Evolutionary conservation across 53 echinoderm and acorn worm species (phyloP).

Genomic region (Holothuria leucospilota): DNA sequence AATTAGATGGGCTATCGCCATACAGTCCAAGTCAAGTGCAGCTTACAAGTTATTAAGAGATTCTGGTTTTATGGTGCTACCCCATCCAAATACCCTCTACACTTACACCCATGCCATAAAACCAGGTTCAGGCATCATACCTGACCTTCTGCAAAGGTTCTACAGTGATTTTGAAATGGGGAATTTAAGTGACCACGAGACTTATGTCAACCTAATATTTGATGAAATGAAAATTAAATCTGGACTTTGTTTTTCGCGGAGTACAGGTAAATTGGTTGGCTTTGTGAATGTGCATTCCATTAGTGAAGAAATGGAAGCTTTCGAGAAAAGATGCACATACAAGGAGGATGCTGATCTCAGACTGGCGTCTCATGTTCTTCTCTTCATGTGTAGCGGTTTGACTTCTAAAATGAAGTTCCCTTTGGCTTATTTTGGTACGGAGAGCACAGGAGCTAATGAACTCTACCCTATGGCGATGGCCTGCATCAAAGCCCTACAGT

Average conservation of each 20-base stretch:
- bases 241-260: background rate
- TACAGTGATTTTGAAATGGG: background rate
- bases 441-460: background rate
- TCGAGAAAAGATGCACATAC: background rate
- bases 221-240: slow-evolving; percentile 47
- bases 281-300: background rate
- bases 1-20: no score
- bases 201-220: background rate
- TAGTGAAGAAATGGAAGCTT: background rate
- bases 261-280: background rate
- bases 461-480: background rate
- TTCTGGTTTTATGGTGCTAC: background rate
- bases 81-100: slow-evolving; percentile 17
- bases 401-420: background rate
- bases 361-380: background rate
- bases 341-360: background rate
- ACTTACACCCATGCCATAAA: slow-evolving; percentile 1
- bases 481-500: background rate
- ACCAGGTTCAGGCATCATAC: background rate
- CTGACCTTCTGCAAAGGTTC: background rate
- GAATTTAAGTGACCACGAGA: background rate
- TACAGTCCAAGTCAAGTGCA: no score
- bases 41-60: no score
- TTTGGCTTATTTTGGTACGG: slow-evolving; percentile 2
- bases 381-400: background rate